A percentile compares a stretch with the other conserved stretches of the same genome.
Evolutionary conservation across 2,113 vertebrate species (phyloP).

Genomic region (Hymenochirus boettgeri): DNA sequence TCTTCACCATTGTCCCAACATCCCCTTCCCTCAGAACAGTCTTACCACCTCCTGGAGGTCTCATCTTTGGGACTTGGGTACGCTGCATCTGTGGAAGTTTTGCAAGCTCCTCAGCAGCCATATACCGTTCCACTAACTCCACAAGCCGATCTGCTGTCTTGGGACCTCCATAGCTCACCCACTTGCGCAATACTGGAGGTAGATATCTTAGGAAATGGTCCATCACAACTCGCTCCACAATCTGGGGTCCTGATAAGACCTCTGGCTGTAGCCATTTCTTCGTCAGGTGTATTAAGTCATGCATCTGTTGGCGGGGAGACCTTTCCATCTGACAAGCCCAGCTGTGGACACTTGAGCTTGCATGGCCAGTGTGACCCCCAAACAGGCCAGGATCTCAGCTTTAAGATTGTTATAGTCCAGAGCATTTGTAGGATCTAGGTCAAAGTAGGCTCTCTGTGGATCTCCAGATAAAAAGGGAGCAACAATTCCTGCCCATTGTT

Average conservation of each 20-base stretch:
- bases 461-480: too few relatives aligned
- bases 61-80: background rate
- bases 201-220: background rate
- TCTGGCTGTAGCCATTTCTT: slow-evolving; percentile 1
- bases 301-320: too few relatives aligned
- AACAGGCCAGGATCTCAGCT: too few relatives aligned
- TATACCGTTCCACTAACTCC: background rate
- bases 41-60: background rate
- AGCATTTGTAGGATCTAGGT: too few relatives aligned
- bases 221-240: background rate
- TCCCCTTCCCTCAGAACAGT: background rate
- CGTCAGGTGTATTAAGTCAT: too few relatives aligned
- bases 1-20: background rate
- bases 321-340: too few relatives aligned
- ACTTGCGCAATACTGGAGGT: background rate
- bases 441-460: too few relatives aligned
- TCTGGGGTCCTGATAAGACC: background rate
- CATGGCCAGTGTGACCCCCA: too few relatives aligned
- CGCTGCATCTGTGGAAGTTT: background rate
- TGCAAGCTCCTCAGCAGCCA: background rate
- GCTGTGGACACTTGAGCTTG: too few relatives aligned
- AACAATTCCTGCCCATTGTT: too few relatives aligned
- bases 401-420: too few relatives aligned
- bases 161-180: background rate
- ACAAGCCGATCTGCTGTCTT: background rate